Evolutionary conservation across 2,888 invertebrate genomes (phyloP), one percentile per base, ranked within the genome.

Genomic region (Terebella lapidaria): DNA sequence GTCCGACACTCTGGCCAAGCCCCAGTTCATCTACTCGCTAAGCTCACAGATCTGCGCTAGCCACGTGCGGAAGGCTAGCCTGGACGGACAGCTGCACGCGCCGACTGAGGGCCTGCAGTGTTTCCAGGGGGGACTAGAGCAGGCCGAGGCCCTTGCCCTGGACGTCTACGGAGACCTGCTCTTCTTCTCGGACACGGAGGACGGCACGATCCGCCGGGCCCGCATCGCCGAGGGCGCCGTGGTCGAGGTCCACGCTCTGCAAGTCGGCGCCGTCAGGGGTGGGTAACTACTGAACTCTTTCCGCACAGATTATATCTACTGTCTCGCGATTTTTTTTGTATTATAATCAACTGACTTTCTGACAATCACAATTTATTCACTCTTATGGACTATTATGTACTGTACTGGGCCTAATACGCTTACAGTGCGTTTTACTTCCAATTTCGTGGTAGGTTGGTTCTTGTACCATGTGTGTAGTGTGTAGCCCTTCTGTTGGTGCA

Each of bases 21-120:
- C 64, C n/a, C 42, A 56, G 35, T 65, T 53, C 52, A 54, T 65
- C 24, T 65, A 63, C 57, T 47, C 58, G 4, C 30, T 65, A 10
- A 63, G 65, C 3, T 5, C 29, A 22, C 25, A 25, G 4, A 45
- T 65, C 2, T 65, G 65, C 52, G 49, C 35, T 18, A 46, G 55
- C 10, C 52, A 30, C 22, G 54, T 65, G 10, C 49, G 30, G 47
- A 24, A 49, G 4, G 47, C 57, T 18, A 49, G 18, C 18, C 5
- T 49, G 18, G 65, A 63, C 51, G 30, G 45, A 27, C 22, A 56
- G 5, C 49, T 49, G 24, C 49, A 49, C 22, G 42, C 10, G 10
- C 10, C 10, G 10, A n/a, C n/a, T 35, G n/a, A 15, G 18, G 57
- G 54, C 27, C 24, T 29, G 15, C 53, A 53, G 47, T 65, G 64